Conservation (phyloP, 35 echinoderm and acorn worm genomes). For the Diadema setosum region DNA sequence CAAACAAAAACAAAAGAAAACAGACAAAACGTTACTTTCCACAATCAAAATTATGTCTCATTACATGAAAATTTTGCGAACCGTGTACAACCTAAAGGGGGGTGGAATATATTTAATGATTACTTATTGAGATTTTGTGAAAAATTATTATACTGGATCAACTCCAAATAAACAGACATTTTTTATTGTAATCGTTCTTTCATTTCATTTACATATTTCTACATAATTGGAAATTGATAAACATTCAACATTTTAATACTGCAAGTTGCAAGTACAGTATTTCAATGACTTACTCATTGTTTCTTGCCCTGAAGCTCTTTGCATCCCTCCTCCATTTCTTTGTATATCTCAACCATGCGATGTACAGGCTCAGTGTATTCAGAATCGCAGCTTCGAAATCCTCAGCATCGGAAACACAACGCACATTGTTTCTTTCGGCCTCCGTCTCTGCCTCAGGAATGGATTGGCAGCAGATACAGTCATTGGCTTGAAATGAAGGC, state of each 20-base stretch:
- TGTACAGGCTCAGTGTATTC: neutral
- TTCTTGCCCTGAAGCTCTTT: neutral
- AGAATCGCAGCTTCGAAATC: neutral
- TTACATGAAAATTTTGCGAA: neutral
- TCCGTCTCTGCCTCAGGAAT: neutral
- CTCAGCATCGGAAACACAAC: neutral
- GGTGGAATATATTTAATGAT: neutral
- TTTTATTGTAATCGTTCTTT: neutral
- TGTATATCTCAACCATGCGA: neutral
- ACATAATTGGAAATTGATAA: neutral
- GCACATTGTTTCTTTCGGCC: neutral
- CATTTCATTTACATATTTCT: neutral
- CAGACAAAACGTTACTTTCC: neutral
- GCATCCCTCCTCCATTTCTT: neutral
- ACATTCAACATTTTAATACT: neutral
- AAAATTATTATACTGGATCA: neutral
- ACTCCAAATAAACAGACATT: neutral
- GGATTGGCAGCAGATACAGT: neutral
- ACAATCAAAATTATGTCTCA: neutral
- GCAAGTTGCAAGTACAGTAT: neutral
- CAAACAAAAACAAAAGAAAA: neutral
- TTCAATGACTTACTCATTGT: neutral
- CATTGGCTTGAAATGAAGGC: neutral
- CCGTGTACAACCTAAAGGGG: neutral
- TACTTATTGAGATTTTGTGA: neutral